Evolutionary conservation across 30 jellyfish, hydroid and myxozoan genomes (phyloP), one percentile per base, ranked within the genome.

Genomic region (Aurelia aurita): DNA sequence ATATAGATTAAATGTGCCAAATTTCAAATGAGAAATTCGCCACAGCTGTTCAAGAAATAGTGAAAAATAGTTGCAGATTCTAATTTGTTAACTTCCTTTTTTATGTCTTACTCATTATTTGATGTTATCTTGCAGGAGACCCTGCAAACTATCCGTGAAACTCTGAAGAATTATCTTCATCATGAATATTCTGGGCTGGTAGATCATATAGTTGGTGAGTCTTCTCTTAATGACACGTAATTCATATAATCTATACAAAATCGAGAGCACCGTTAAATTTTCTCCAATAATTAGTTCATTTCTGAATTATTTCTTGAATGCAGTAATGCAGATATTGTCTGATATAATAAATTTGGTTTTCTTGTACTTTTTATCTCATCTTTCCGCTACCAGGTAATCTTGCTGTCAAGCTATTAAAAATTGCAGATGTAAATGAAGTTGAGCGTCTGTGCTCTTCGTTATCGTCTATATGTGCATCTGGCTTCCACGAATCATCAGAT

Each of bases 341-440:
- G 46, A 34, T 34, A 34, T 34, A 34, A 3, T 34, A 2, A 34
- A 34, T 34, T 34, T 34, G 4, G 4, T 34, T 10, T 34, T 2
- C 46, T 34, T 34, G 7, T 3, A 34, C 0, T 0, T 31, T 2
- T 31, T 2, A 3, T 31, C 5, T 5, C 5, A 5, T 31, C 5
- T 2, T 31, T 31, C 43, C 43, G 43, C 2, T 31, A 31, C 13
- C 51, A 83, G 93, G 93, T 12, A 53, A 47, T 31, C 76, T 83
- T 35, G 93, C 93, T 57, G 79, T 75, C 27, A 83, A 83, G 44
- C 59, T 83, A 32, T 5, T 83, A 58, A 69, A 60, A 46, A 32
- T 83, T 0, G 79, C 93, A 3, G 87, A 70, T n/a, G 11, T 71
- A 15, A 66, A 51, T 23, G 93, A 39, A 43, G 86, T 83, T 12